phyloP scores from a whole-genome alignment of 2,888 invertebrate genomes.

The Teinopalpus imperialis region DNA sequence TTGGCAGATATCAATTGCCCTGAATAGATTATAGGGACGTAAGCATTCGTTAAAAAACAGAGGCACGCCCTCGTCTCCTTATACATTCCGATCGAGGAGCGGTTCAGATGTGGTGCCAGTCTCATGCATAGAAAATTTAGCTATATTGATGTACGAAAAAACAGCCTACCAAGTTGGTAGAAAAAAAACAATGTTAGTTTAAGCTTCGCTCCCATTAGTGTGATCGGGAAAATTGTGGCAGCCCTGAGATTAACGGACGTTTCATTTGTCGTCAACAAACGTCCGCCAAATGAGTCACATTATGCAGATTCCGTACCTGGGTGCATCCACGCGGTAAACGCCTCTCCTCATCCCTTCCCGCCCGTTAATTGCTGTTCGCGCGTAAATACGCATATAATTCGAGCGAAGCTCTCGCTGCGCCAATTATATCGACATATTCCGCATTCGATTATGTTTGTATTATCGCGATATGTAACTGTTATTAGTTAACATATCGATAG shows the following conservation, averaged over 20 bases:
- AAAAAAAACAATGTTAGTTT: no score
- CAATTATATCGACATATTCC: conserved; percentile 31
- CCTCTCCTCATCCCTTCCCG: conserved; percentile 42
- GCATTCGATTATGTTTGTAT: conserved; percentile 31
- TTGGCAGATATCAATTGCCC: no score
- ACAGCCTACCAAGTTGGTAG: no score
- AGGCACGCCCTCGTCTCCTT: no score
- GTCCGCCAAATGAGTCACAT: conserved; percentile 65
- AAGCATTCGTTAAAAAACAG: no score
- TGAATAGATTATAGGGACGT: no score
- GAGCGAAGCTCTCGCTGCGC: conserved; percentile 41
- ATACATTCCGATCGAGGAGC: no score
- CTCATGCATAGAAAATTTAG: no score
- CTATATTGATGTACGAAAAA: no score
- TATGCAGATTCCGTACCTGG: conserved; percentile 65
- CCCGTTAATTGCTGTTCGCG: conserved; percentile 50
- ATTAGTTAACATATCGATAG: conserved; percentile 61
- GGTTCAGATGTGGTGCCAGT: no score
- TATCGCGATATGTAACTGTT: conserved; percentile 33
- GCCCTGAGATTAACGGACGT: conserved; percentile 39
- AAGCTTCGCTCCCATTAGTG: no score
- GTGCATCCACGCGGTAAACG: conserved; percentile 45
- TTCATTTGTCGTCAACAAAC: conserved; percentile 72
- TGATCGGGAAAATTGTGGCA: background rate
- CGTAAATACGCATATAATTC: conserved; percentile 54